These are phyloP conservation scores for Hippocampus zosterae DNA, from an alignment of 2,113 vertebrate genomes.

Conservation along the genomic window DNA sequence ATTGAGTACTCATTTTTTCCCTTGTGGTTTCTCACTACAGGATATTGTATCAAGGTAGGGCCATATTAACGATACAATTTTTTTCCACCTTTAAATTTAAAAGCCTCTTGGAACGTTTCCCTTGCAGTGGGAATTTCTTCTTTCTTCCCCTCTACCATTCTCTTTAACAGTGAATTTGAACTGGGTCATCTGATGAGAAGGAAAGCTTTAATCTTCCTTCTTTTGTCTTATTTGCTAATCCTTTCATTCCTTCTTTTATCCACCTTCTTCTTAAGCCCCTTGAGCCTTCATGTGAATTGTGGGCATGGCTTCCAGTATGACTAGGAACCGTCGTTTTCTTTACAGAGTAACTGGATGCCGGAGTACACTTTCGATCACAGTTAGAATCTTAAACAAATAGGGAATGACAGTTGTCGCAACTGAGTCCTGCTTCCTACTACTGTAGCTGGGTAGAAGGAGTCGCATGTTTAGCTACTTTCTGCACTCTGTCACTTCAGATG, in stretches of 20 bases:
- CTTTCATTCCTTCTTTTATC: conserved; percentile 1
- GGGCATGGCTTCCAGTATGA: not conserved
- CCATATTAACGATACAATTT: not conserved
- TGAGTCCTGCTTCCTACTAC: too few species aligned
- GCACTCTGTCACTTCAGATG: too few species aligned
- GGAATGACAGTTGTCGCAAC: too few species aligned
- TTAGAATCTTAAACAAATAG: too few species aligned
- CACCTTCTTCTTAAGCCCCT: not conserved
- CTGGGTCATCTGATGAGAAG: not conserved
- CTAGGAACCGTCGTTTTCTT: not conserved
- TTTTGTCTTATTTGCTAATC: conserved; percentile 7
- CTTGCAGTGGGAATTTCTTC: not conserved
- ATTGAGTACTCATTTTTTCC: not conserved
- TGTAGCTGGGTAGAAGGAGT: not conserved
- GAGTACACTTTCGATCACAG: not conserved
- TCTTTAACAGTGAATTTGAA: not conserved
- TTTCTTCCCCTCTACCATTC: not conserved
- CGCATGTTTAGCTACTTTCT: too few species aligned
- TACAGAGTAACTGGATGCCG: not conserved
- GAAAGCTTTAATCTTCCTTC: not conserved
- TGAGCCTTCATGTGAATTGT: not conserved
- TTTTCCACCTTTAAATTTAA: not conserved
- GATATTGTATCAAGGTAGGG: not conserved
- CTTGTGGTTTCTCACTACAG: not conserved
- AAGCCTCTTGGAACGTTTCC: not conserved